Base-by-base conservation (phyloP, 2,888 invertebrate genomes). In the Pandemis corylana region DNA sequence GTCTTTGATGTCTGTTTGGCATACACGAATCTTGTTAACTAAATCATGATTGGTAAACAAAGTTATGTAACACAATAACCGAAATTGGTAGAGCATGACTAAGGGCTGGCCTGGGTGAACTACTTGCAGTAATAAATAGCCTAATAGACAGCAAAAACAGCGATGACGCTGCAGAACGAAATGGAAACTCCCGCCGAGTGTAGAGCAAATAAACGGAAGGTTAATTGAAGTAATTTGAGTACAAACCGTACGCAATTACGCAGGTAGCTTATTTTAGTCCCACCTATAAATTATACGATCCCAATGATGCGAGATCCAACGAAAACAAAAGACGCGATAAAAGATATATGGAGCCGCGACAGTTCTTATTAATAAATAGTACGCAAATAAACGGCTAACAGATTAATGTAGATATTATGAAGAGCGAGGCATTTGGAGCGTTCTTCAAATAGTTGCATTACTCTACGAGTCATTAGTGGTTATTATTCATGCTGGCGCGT, bases 361-460 rank as follows among this genome's bases (percentile, higher is more conserved):
- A 67, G 65, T 62, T 41, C 7, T 70, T 46, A 66, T 53, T 66
- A 68, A 75, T 70, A 67, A 51, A 53, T 70, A n/a, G 41, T 7
- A 53, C 51, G 66, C 44, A 67, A 70, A 69, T 74, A 74, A 66
- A 65, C 49, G 63, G 20, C 51, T 7, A 65, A 61, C 46, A 65
- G n/a, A 63, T 68, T 53, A 63, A 67, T 62, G 7, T 41, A 46
- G 53, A 62, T 67, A 73, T 73, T 68, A 59, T 59, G 42, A 59
- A 53, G 15, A 12, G 67, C 41, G 53, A 59, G 81, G 81, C 79
- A 78, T 78, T 79, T 75, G 77, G 76, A 75, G 78, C 80, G 81
- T 81, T 82, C 80, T 79, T 81, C 79, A 81, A 80, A 79, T 78
- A 78, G 77, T 76, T 77, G 79, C 79, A 81, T 82, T 82, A 80